Conservation (phyloP, 37 sponge, comb jelly and placozoan species). For the Chondrosia reniformis region DNA sequence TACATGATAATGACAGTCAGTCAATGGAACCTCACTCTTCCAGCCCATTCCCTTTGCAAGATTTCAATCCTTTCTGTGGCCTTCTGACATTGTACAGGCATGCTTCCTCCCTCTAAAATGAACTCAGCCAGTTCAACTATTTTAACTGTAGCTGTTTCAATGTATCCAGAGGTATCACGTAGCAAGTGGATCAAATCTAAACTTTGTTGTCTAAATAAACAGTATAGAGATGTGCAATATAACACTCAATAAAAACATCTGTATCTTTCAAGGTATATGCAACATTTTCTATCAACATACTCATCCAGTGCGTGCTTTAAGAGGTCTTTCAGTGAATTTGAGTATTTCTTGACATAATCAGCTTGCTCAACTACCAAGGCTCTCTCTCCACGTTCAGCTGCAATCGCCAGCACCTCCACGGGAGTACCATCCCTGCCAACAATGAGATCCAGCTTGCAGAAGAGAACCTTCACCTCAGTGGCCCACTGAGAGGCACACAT, state of each 20-base stretch:
- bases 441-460: conserved; percentile 43
- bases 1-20: neutral
- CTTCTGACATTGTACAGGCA: conserved; percentile 23
- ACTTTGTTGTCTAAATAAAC: no score
- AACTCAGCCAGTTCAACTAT: conserved; percentile 47
- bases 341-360: conserved; percentile 25
- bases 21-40: conserved; percentile 43
- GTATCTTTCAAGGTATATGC: no score
- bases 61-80: conserved; percentile 55
- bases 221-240: no score
- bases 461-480: conserved; percentile 1
- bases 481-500: conserved; percentile 26
- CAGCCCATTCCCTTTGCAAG: conserved; percentile 75
- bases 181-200: conserved; percentile 39
- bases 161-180: conserved; percentile 27
- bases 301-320: conserved; percentile 48
- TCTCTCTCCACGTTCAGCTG: conserved; percentile 53
- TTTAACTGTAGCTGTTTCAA: conserved; percentile 34
- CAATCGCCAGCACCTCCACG: conserved; percentile 49
- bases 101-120: conserved; percentile 7
- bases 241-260: no score
- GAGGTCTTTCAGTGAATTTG: conserved; percentile 34
- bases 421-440: conserved; percentile 48
- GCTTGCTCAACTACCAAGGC: conserved; percentile 44
- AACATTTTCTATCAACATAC: conserved; percentile 26